Evolutionary conservation across 1,140 invertebrate genomes (phyloP).

Genomic region (Paramacrobiotus metropolitanus): DNA sequence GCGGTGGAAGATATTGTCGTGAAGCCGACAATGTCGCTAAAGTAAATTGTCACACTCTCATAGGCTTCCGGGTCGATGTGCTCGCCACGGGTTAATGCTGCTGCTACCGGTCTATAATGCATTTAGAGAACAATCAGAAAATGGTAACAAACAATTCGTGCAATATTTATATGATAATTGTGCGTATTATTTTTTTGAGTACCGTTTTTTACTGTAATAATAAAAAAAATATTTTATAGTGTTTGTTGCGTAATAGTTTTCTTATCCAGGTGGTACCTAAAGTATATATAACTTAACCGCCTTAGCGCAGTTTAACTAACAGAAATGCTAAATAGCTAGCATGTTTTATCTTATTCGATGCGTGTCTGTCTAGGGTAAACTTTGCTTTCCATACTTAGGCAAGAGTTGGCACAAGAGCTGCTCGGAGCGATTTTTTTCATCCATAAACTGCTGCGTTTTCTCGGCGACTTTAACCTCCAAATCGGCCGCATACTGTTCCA

Average conservation of each 20-base stretch:
- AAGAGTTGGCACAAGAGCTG: background rate
- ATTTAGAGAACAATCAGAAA: background rate
- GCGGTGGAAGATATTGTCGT: slow-evolving; percentile 19
- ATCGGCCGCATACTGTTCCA: slow-evolving; percentile 25
- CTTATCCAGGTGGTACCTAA: too few species aligned
- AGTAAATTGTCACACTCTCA: slow-evolving; percentile 24
- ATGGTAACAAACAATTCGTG: background rate
- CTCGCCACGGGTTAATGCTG: slow-evolving; percentile 67
- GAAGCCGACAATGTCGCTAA: slow-evolving; percentile 25
- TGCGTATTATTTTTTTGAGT: too few species aligned
- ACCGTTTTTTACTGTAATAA: too few species aligned
- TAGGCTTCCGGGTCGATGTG: slow-evolving; percentile 40
- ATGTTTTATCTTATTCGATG: too few species aligned
- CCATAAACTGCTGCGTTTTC: slow-evolving; percentile 22
- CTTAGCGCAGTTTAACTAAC: too few species aligned
- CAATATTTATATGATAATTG: too few species aligned
- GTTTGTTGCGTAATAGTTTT: too few species aligned
- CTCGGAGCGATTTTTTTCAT: slow-evolving; percentile 19
- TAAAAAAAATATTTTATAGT: too few species aligned
- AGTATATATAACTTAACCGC: too few species aligned
- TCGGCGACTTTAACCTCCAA: slow-evolving; percentile 23
- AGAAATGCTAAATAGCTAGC: too few species aligned
- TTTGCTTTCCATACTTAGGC: background rate
- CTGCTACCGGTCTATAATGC: slow-evolving; percentile 49
- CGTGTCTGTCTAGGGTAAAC: too few species aligned